Base-by-base conservation (phyloP, 92 coral and sea anemone species). In the Ricordea florida region DNA sequence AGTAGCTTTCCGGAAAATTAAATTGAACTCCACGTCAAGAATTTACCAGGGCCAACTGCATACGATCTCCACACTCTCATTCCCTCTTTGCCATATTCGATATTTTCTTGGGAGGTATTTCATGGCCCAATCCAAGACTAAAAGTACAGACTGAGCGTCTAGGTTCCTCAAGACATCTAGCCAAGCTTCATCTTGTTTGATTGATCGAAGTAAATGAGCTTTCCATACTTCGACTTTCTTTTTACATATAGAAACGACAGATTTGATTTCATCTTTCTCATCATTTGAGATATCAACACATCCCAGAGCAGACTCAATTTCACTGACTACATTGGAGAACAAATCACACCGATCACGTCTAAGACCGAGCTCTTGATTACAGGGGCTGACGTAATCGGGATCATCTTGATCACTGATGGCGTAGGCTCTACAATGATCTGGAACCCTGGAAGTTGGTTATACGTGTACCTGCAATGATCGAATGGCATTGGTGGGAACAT, bases 401-500 rank as follows among this genome's bases (percentile, higher is more conserved):
- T 81, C 88, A 63, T 41, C 53, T 48, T 71, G 69, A 36, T 44
- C 24, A 58, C 81, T 85, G 45, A 85, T 67, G 56, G 91, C 86
- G 75, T 72, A 85, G 65, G 72, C 74, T 47, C 85, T 49, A 68
- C 92, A 87, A 53, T 87, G 87, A 37, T 81, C 84, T 41, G 92
- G 77, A 32, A 87, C 87, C 20, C 66, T 81, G 77, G 84, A 81
- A 29, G 44, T 57, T 60, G 79, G 57, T 18, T 81, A 87, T 14
- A 87, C 92, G 59, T 87, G 92, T 16, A 81, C 92, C 88, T 81
- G 32, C 47, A 74, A 60, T n/a, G n/a, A n/a, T 4, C 46, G n/a
- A 34, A 35, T 7, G 17, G 40, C 9, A 58, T 9, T 29, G 41
- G 17, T 3, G 17, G 46, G 31, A 7, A 18, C 9, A 7, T 48